Base-by-base conservation (phyloP, 2,113 vertebrate species). In the Glaucidium brasilianum region DNA sequence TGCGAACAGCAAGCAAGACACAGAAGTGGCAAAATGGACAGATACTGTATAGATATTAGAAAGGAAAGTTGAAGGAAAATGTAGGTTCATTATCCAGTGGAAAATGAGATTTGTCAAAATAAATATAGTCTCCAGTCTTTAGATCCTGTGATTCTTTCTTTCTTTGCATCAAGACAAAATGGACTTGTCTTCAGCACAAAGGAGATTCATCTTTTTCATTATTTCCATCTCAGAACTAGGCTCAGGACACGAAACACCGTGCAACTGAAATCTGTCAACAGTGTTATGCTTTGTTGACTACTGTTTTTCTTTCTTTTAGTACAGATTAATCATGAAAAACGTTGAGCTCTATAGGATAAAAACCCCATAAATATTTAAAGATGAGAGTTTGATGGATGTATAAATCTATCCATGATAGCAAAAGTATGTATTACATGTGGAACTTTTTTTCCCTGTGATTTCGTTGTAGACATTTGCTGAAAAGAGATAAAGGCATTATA, bases 121-220 rank as follows among this genome's bases (percentile, higher is more conserved):
- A 93, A 67, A 32, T 87, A 53, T 7, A 41, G n/a, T 41, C 11
- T 41, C 22, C 0, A 0, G 2, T 63, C 16, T 82, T 81, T 56
- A 37, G 2, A 75, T 55, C n/a, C 32, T 45, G 12, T 3, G 0
- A 8, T 75, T 41, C 5, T 79, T 78, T 58, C 11, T 72, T 77
- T 45, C 4, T 81, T 90, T 67, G 11, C 29, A 64, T 52, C 26
- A 37, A 60, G 37, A 32, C 32, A 62, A 81, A 62, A 56, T 27
- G 5, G 18, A 15, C 15, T 52, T 52, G 23, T 43, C 39, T 63
- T 83, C 49, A 92, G 7, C 11, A 60, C 11, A 39, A 53, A 60
- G 23, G 35, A 79, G 3, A 56, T n/a, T 79, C 2, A 15, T n/a
- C 30, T 67, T 88, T 83, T 56, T 56, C 27, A 53, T 45, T 0